Base-by-base conservation (phyloP, 2,113 vertebrate genomes). In the Menidia beryllina region DNA sequence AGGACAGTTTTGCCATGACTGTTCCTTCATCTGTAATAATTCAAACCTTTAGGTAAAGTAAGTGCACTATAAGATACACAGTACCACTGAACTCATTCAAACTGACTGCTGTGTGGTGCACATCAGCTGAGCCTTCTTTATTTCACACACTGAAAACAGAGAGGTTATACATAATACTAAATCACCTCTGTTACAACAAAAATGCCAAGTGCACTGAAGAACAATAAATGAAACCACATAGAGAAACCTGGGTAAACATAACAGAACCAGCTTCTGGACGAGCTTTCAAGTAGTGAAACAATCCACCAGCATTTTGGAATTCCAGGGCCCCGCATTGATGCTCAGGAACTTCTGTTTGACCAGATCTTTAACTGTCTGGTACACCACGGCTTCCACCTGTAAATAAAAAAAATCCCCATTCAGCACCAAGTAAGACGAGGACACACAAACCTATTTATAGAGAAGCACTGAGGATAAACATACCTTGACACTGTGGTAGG, bases 401-500 rank as follows among this genome's bases (percentile, higher is more conserved):
- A 24, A 74, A 53, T n/a, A n/a, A 55, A 26, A 63, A 71, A 7
- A 56, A 65, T 76, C 4, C 20, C 27, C 48, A 25, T 12, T 24
- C 1, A 30, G 14, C 15, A 20, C 43, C 15, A 68, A 10, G 4
- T 1, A 25, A 50, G 45, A 72, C n/a, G 50, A 21, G 6, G 43
- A 50, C 1, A 52, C 9, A 7, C 26, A 51, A 13, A 14, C 48
- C 25, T 23, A 26, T 39, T 38, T 27, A 15, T 56, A 9, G 12
- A 0, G 7, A 30, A 69, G 21, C 51, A 12, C 11, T 24, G 6
- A 60, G 30, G 8, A 5, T 26, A 24, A 14, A 57, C 70, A 23
- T 51, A 93, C 93, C 91, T 94, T 94, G 68, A 84, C 77, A 0
- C 82, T 88, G 79, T 68, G 89, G 71, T 91, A 94, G 11, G 84